Conservation (phyloP, 2,797 vertebrate genomes). For the Moxostoma hubbsi region DNA sequence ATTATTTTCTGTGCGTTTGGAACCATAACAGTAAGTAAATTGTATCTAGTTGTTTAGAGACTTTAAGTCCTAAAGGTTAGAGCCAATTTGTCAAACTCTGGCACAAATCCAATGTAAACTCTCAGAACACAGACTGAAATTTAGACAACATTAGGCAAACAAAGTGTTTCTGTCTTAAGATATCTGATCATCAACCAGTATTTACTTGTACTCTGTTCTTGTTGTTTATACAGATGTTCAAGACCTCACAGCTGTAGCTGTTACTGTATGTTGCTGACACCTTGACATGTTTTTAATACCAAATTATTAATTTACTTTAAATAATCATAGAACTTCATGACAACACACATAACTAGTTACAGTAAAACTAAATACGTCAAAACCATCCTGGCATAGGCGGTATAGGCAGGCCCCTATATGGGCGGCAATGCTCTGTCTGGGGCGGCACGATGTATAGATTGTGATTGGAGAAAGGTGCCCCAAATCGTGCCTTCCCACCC, state of each 20-base stretch:
- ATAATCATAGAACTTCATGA: neutral
- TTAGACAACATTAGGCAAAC: constrained; percentile 1
- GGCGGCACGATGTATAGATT: too few relatives aligned
- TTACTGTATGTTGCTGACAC: too few relatives aligned
- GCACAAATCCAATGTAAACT: constrained; percentile 13
- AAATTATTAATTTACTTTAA: neutral
- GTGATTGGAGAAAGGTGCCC: too few relatives aligned
- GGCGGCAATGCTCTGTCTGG: too few relatives aligned
- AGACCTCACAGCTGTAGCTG: too few relatives aligned
- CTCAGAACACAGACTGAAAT: neutral
- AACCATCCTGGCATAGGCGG: too few relatives aligned
- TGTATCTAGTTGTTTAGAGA: neutral
- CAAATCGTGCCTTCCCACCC: too few relatives aligned
- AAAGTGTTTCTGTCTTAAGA: neutral
- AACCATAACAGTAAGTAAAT: neutral
- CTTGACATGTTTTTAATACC: too few relatives aligned
- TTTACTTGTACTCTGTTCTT: neutral
- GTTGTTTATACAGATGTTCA: neutral
- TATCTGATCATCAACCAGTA: neutral
- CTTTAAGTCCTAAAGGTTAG: neutral
- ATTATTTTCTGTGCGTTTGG: neutral
- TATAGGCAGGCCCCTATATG: too few relatives aligned
- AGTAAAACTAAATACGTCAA: neutral
- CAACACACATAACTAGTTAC: too few relatives aligned
- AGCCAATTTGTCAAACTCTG: neutral